Evolutionary conservation across 2,888 invertebrate species (phyloP).

Genomic region (Ectemnius lituratus): DNA sequence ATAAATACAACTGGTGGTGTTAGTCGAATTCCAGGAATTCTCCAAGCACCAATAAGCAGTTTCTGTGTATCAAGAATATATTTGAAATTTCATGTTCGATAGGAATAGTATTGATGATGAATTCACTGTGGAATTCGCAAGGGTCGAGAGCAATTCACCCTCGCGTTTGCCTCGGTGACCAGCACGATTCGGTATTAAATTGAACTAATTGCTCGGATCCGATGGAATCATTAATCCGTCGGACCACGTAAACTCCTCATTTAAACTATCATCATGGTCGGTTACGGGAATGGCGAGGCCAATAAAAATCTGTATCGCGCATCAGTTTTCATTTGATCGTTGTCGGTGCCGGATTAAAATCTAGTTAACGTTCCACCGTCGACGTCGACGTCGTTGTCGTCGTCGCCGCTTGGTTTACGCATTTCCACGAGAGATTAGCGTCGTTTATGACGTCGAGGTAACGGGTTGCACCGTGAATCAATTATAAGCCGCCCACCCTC

Average conservation of each 20-base stretch:
- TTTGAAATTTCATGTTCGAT: no score
- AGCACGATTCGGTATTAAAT: no score
- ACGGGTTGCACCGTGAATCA: conserved; percentile 39
- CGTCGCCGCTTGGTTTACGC: conserved; percentile 31
- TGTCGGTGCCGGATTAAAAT: conserved; percentile 28
- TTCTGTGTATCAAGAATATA: no score
- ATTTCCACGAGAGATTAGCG: conserved; percentile 32
- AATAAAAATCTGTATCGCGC: conserved; percentile 35
- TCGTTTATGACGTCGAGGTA: conserved; percentile 35
- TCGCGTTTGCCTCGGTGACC: no score
- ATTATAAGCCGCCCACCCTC: no score
- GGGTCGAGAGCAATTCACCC: no score
- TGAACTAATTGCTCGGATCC: background rate
- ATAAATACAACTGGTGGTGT: conserved; percentile 35
- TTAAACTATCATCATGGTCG: background rate
- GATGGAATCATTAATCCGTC: conserved; percentile 23
- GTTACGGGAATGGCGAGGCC: background rate
- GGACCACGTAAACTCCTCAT: conserved; percentile 13
- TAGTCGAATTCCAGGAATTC: conserved; percentile 44
- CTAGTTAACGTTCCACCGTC: conserved; percentile 26
- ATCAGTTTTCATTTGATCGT: conserved; percentile 41
- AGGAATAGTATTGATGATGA: no score
- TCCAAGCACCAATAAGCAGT: conserved; percentile 37
- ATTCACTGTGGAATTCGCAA: no score
- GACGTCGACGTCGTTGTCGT: background rate